Base-by-base conservation (phyloP, 2,888 invertebrate genomes). In the Iphiclides podalirius region DNA sequence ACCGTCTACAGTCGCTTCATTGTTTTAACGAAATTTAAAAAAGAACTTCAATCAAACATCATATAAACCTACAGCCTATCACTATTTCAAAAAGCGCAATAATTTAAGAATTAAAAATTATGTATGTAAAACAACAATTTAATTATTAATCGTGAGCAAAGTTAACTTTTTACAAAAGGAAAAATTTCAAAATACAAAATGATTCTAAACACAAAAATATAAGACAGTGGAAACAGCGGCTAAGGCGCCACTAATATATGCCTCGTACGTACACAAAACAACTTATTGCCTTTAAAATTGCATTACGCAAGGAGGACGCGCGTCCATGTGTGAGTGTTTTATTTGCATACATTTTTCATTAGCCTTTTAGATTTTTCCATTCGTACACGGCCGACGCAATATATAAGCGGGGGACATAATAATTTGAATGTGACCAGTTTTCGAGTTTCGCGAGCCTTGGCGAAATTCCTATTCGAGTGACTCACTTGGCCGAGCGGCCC, bases 221-320 rank as follows among this genome's bases (percentile, higher is more conserved):
- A n/a, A n/a, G n/a, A n/a, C n/a, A n/a, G n/a, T 78, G 84, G 75
- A 72, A 41, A 76, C 74, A 53, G 28, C 31, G 56, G 44, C 56
- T 57, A 57, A 58, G 55, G 66, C 64, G 52, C 59, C 55, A 53
- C 52, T 60, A 59, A 52, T 51, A 53, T 60, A 75, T 73, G 75
- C 74, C 64, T 58, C 64, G 62, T 64, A 58, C 73, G 72, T 71
- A 69, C 72, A 67, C 63, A 64, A 66, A 72, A 72, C 74, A 72
- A 70, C 75, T 70, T 77, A 76, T 74, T 75, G 74, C 74, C 70
- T 79, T 70, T 74, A 75, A 73, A 74, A 72, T 69, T 63, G 59
- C 67, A 71, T 82, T 79, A 78, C 76, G 73, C 71, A 78, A 78
- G 47, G 57, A 54, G 49, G 58, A 50, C 44, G 55, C 52, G 41